These are phyloP conservation scores for Zophobas morio DNA, from an alignment of 1,140 invertebrate species.

Conservation along the genomic window DNA sequence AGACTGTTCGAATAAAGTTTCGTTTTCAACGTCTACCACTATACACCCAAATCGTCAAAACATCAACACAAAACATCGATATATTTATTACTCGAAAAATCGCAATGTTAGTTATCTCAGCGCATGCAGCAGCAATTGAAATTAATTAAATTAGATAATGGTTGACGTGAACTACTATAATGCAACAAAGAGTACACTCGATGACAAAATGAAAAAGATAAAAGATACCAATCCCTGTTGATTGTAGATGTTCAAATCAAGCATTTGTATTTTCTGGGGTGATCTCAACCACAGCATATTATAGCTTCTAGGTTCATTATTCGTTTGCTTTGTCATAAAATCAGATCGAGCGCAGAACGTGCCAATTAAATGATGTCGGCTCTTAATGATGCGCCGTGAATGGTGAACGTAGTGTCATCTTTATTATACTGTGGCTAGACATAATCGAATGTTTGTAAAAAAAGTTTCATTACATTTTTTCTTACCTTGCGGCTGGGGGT, in stretches of 20 bases:
- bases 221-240: conserved; percentile 4
- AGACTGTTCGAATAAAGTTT: too few species aligned
- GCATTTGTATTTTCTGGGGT: neutral
- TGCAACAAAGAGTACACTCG: conserved; percentile 5
- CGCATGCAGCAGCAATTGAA: neutral
- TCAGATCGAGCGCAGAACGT: neutral
- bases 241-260: conserved; percentile 41
- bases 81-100: too few species aligned
- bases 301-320: conserved; percentile 30
- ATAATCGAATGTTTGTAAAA: conserved; percentile 29
- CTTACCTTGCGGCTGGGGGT: conserved; percentile 78
- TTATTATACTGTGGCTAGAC: conserved; percentile 29
- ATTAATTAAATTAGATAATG: conserved; percentile 10
- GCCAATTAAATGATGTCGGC: neutral
- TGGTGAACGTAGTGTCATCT: conserved; percentile 32
- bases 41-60: too few species aligned
- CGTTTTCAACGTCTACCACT: too few species aligned
- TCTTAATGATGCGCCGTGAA: neutral
- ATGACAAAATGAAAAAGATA: neutral
- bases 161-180: conserved; percentile 34
- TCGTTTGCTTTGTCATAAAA: neutral
- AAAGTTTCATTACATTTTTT: conserved; percentile 62
- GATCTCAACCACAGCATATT: conserved; percentile 20
- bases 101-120: neutral
- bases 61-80: too few species aligned